These are phyloP conservation scores for Phalacrocorax carbo DNA, from an alignment of 2,113 vertebrate species.

Conservation along the genomic window DNA sequence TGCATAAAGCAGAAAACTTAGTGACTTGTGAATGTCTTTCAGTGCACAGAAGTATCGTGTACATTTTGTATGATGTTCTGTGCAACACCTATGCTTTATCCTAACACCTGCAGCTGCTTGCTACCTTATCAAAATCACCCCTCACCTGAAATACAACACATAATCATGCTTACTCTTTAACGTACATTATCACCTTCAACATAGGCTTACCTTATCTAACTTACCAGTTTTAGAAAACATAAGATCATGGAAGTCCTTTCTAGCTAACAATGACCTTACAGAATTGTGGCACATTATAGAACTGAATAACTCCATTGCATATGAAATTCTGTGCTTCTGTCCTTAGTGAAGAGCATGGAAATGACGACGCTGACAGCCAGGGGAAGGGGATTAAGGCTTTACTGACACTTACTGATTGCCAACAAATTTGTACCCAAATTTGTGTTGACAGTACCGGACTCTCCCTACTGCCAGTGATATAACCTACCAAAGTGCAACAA, in stretches of 20 bases:
- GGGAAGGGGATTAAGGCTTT: neutral
- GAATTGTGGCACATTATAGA: rapidly evolving
- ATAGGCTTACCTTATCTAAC: neutral
- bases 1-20: neutral
- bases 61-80: neutral
- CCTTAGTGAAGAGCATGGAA: neutral
- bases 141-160: neutral
- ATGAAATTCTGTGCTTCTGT: neutral
- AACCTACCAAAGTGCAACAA: neutral
- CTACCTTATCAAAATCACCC: neutral
- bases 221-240: neutral
- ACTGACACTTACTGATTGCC: neutral
- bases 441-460: neutral
- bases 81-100: neutral
- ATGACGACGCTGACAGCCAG: neutral
- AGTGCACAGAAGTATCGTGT: neutral
- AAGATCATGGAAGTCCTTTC: neutral
- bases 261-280: neutral
- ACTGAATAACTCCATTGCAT: neutral
- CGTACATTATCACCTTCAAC: neutral
- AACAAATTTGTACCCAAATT: neutral
- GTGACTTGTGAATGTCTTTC: neutral
- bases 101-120: neutral
- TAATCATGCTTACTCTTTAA: neutral
- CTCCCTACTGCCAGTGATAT: neutral